A percentile compares a stretch with the other conserved stretches of the same genome.
phyloP scores from a whole-genome alignment of 1,140 invertebrate species.

The Rhagoletis pomonella region DNA sequence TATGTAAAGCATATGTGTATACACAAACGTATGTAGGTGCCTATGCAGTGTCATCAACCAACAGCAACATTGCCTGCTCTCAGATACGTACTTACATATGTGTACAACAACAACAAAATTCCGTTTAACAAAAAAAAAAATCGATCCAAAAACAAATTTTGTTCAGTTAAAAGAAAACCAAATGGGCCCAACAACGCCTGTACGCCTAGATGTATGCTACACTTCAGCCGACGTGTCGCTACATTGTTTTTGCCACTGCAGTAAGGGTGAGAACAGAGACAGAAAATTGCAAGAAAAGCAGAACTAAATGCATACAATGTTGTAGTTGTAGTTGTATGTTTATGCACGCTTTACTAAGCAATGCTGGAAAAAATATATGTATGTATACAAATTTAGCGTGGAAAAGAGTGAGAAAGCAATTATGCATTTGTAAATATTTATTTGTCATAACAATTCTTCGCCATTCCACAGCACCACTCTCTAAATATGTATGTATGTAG shows the following conservation, averaged over 20 bases:
- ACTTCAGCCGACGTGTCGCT: not conserved
- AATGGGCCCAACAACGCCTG: not conserved
- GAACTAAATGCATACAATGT: not conserved
- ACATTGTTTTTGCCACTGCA: slow-evolving; percentile 4
- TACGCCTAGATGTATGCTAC: slow-evolving; percentile 16
- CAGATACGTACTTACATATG: not conserved
- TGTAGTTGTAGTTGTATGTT: not conserved
- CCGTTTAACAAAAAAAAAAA: not conserved
- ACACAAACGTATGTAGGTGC: not conserved
- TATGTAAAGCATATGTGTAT: not conserved
- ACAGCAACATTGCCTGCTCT: not conserved
- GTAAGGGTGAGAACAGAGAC: slow-evolving; percentile 42
- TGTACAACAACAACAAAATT: not conserved
- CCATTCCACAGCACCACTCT: not conserved
- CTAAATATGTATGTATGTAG: not conserved
- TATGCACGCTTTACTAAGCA: not conserved
- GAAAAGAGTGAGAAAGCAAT: slow-evolving; percentile 34
- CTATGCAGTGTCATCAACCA: not conserved
- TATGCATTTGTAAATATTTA: not conserved
- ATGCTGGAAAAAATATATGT: not conserved
- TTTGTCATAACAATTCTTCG: not conserved
- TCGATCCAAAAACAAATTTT: not conserved
- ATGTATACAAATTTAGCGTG: not conserved
- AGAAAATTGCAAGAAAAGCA: slow-evolving; percentile 23
- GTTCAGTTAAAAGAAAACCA: not conserved